These are phyloP conservation scores for Deroptyus accipitrinus DNA, from an alignment of 2,113 vertebrate species.

Conservation along the genomic window DNA sequence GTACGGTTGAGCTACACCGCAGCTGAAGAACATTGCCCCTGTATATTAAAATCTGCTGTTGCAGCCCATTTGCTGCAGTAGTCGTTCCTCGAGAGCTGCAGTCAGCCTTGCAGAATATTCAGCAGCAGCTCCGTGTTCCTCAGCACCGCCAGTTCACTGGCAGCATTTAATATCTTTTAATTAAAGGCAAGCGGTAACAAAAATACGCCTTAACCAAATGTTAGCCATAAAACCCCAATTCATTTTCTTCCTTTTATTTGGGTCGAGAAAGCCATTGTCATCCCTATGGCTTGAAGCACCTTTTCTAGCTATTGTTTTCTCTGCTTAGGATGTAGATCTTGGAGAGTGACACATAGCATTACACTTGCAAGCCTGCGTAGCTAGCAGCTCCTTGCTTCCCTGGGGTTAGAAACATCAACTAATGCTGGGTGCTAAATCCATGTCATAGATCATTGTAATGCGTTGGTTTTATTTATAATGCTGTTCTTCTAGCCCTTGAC, in stretches of 20 bases:
- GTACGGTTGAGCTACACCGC: slow-evolving; percentile 25
- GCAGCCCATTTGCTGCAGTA: slow-evolving; percentile 58
- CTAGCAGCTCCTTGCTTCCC: not conserved
- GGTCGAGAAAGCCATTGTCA: not conserved
- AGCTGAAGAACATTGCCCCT: slow-evolving; percentile 29
- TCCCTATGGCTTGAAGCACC: not conserved
- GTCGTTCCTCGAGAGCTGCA: slow-evolving; percentile 27
- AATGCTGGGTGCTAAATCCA: not conserved
- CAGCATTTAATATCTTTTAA: not conserved
- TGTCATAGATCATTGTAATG: not conserved
- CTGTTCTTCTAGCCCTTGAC: not conserved
- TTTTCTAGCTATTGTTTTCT: not conserved
- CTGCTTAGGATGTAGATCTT: not conserved
- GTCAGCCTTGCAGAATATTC: slow-evolving; percentile 46
- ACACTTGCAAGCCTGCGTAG: not conserved
- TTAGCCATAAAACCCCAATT: not conserved
- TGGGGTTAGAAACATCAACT: not conserved
- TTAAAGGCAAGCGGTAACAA: not conserved
- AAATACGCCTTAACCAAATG: not conserved
- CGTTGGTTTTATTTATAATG: not conserved
- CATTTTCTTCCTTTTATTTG: not conserved
- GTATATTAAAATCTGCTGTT: slow-evolving; percentile 43
- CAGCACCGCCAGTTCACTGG: not conserved
- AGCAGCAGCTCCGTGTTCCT: not conserved
- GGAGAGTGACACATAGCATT: not conserved